Evolutionary conservation across 2,888 invertebrate genomes (phyloP).

Genomic region (Xanthostigma xanthostigma): DNA sequence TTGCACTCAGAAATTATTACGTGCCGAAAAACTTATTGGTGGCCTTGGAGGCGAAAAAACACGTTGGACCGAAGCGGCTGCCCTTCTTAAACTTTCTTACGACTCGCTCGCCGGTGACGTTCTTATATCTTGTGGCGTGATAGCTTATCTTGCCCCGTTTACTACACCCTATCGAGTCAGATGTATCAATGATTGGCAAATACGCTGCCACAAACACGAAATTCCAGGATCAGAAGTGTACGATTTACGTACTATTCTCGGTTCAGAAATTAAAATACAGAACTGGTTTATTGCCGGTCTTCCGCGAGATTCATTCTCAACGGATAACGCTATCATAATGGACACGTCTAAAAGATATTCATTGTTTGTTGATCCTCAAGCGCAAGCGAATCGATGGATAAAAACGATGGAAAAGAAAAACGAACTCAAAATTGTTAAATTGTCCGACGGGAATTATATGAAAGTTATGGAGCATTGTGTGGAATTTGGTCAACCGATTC

Average conservation of each 20-base stretch:
- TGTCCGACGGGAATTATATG: slow-evolving; percentile 63
- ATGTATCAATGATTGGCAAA: slow-evolving; percentile 55
- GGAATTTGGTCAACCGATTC: slow-evolving; percentile 59
- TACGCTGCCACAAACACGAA: slow-evolving; percentile 44
- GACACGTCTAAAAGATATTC: slow-evolving; percentile 66
- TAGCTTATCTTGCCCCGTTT: slow-evolving; percentile 80
- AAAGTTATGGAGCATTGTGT: slow-evolving; percentile 57
- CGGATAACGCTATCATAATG: slow-evolving; percentile 73
- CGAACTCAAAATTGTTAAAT: slow-evolving; percentile 53
- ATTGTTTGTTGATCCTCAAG: slow-evolving; percentile 69
- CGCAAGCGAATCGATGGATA: slow-evolving; percentile 75
- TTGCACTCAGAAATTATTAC: slow-evolving; percentile 68
- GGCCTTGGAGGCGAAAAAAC: slow-evolving; percentile 80
- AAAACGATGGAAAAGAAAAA: slow-evolving; percentile 66
- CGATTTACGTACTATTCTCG: slow-evolving; percentile 57
- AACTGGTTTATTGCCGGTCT: slow-evolving; percentile 72
- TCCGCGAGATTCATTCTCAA: slow-evolving; percentile 67
- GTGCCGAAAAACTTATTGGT: slow-evolving; percentile 78
- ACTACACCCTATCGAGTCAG: slow-evolving; percentile 49
- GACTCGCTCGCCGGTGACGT: slow-evolving; percentile 82
- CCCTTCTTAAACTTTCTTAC: slow-evolving; percentile 54
- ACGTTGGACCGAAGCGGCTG: slow-evolving; percentile 69
- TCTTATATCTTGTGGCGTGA: slow-evolving; percentile 72
- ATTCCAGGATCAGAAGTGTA: slow-evolving; percentile 68
- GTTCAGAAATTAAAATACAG: slow-evolving; percentile 75